Evolutionary conservation across 1,140 invertebrate species (phyloP).

Genomic region (Andricus grossulariae): DNA sequence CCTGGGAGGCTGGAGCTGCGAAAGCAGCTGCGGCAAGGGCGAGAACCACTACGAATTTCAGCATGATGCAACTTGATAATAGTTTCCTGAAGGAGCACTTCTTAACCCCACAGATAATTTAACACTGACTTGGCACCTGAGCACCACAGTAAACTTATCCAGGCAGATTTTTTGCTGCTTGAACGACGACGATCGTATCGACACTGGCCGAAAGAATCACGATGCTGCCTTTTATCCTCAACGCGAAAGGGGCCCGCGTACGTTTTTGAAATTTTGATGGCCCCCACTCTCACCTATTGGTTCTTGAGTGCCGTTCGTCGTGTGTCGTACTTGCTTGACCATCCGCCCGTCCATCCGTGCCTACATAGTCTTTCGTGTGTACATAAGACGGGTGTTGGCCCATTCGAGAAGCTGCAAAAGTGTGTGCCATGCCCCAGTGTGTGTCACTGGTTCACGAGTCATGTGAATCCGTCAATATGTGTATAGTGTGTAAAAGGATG

Average conservation of each 20-base stretch:
- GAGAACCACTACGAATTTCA: conserved; percentile 78
- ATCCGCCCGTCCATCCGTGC: conserved; percentile 41
- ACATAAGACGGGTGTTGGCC: conserved; percentile 58
- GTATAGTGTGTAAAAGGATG: neutral
- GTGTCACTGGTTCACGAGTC: conserved; percentile 2
- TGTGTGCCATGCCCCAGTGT: neutral
- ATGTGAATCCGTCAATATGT: conserved; percentile 16
- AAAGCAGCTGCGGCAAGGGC: conserved; percentile 73
- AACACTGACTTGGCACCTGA: conserved; percentile 47
- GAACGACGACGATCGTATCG: conserved; percentile 72
- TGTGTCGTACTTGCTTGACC: conserved; percentile 49
- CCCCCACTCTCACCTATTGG: conserved; percentile 80
- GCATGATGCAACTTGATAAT: conserved; percentile 63
- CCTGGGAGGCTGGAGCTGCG: conserved; percentile 76
- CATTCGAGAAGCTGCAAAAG: conserved; percentile 52
- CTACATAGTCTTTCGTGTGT: conserved; percentile 53
- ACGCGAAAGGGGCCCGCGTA: conserved; percentile 76
- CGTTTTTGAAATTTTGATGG: conserved; percentile 80
- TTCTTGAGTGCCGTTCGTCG: conserved; percentile 62
- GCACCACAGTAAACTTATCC: conserved; percentile 50
- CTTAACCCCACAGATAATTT: conserved; percentile 30
- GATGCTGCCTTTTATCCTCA: conserved; percentile 76
- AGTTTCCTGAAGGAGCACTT: conserved; percentile 2
- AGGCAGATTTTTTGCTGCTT: conserved; percentile 54
- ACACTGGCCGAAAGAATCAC: conserved; percentile 75